These are phyloP conservation scores for Brachyhypopomus gauderio DNA, from an alignment of 2,113 vertebrate genomes.

Conservation along the genomic window DNA sequence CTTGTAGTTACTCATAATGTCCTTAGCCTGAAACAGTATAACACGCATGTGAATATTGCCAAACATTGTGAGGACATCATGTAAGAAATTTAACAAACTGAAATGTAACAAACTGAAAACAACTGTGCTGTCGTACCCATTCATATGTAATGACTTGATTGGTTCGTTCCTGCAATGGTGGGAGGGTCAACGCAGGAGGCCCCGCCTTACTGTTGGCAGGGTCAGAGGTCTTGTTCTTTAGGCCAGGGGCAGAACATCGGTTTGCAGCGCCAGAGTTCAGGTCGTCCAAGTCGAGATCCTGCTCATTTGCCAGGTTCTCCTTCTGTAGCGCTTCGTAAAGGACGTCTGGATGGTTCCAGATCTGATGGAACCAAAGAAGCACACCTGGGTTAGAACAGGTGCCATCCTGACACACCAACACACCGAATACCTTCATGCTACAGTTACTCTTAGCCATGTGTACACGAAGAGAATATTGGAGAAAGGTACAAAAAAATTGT, in stretches of 20 bases:
- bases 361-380: slow-evolving; percentile 70
- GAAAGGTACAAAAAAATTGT: no score
- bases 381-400: no score
- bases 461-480: no score
- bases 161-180: slow-evolving; percentile 88
- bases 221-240: slow-evolving; percentile 85
- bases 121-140: slow-evolving; percentile 81
- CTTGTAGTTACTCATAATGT: slow-evolving; percentile 89
- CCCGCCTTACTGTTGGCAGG: slow-evolving; percentile 85
- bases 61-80: no score
- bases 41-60: no score
- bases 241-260: slow-evolving; percentile 80
- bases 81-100: no score
- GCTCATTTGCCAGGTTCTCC: slow-evolving; percentile 92
- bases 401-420: no score
- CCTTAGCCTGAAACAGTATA: slow-evolving; percentile 83
- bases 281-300: slow-evolving; percentile 95
- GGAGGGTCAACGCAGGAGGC: slow-evolving; percentile 79
- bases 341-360: slow-evolving; percentile 99
- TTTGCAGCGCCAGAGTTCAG: slow-evolving; percentile 82
- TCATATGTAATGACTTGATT: slow-evolving; percentile 97
- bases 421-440: no score
- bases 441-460: no score
- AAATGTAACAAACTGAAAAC: no score
- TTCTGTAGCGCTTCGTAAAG: slow-evolving; percentile 95